A percentile compares a stretch with the other conserved stretches of the same genome.
These are phyloP conservation scores for Conus canariensis DNA, from an alignment of 2,888 invertebrate genomes.

Conservation along the genomic window DNA sequence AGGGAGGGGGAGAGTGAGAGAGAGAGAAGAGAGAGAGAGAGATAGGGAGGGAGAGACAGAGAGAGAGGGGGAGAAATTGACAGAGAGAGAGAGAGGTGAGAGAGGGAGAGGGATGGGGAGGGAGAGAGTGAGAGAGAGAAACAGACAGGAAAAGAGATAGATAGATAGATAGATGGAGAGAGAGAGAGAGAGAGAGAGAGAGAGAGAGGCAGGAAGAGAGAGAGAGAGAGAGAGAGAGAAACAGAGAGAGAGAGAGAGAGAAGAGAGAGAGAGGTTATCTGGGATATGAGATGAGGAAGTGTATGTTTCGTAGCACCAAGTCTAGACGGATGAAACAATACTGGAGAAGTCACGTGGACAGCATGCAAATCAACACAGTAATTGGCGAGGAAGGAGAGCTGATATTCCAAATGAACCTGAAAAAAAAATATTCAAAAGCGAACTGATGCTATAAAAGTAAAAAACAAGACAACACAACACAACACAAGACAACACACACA, in stretches of 20 bases:
- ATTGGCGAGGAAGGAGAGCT: too few species aligned
- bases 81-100: neutral
- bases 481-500: too few species aligned
- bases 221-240: neutral
- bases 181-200: neutral
- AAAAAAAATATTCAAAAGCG: too few species aligned
- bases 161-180: neutral
- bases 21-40: neutral
- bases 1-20: neutral
- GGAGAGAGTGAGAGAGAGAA: neutral
- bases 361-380: too few species aligned
- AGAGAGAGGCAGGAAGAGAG: neutral
- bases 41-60: neutral
- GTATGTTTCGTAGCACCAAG: too few species aligned
- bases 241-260: neutral
- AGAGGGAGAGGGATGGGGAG: neutral
- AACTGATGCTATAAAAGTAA: too few species aligned
- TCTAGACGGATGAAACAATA: too few species aligned
- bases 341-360: too few species aligned
- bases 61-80: neutral
- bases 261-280: too few species aligned
- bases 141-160: neutral
- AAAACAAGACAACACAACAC: too few species aligned
- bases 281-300: too few species aligned
- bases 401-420: too few species aligned